Percentiles rank a stretch among this genome's conserved stretches.
Conservation (phyloP, 2,113 vertebrate genomes). For the Caranx melampygus region DNA sequence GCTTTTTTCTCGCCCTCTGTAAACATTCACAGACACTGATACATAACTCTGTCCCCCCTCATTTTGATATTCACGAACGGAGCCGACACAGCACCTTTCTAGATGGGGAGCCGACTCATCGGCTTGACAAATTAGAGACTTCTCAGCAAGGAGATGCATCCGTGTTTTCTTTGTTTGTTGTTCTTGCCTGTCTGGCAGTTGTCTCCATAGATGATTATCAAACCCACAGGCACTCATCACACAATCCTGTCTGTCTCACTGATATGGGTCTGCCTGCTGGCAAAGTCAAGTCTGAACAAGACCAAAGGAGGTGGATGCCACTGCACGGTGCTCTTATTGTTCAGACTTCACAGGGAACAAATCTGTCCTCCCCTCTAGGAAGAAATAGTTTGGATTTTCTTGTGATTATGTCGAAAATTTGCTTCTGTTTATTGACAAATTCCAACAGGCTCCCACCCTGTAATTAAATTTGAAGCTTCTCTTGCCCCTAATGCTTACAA, state of each 20-base stretch:
- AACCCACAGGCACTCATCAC: conserved; percentile 73
- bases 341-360: conserved; percentile 47
- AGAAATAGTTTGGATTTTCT: conserved; percentile 51
- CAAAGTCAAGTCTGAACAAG: conserved; percentile 74
- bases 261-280: conserved; percentile 57
- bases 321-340: conserved; percentile 40
- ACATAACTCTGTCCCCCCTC: not conserved
- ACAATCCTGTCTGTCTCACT: conserved; percentile 66
- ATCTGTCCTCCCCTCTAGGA: conserved; percentile 25
- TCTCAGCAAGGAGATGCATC: conserved; percentile 48
- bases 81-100: conserved; percentile 40
- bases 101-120: conserved; percentile 34
- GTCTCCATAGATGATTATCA: conserved; percentile 75
- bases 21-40: conserved; percentile 14
- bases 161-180: conserved; percentile 72
- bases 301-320: conserved; percentile 47
- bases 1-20: not conserved
- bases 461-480: conserved; percentile 1
- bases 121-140: conserved; percentile 65
- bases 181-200: conserved; percentile 71
- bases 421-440: conserved; percentile 31
- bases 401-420: conserved; percentile 29
- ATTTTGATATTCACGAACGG: conserved; percentile 23
- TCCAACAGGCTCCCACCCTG: conserved; percentile 8
- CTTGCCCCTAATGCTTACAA: conserved; percentile 1